phyloP scores from a whole-genome alignment of 2,797 vertebrate species.

The Sebastes steindachneri region DNA sequence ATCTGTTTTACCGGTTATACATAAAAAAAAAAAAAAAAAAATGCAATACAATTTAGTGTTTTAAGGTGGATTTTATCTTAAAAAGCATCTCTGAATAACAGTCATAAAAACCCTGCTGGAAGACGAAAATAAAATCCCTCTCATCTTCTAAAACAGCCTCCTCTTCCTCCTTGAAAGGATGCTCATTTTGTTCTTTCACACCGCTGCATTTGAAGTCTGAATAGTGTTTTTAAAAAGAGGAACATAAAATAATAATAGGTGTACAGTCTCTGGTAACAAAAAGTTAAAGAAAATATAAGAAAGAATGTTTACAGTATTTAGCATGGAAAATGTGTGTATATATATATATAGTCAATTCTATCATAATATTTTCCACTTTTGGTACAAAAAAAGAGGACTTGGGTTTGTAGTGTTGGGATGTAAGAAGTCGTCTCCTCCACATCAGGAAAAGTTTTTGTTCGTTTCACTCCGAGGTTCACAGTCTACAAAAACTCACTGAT shows the following conservation, averaged over 20 bases:
- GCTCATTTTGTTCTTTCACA: slow-evolving; percentile 27
- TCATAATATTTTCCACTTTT: slow-evolving; percentile 73
- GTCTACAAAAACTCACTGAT: slow-evolving; percentile 36
- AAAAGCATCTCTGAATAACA: neutral
- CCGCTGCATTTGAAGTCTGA: slow-evolving; percentile 9
- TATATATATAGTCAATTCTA: slow-evolving; percentile 50
- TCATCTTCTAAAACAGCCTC: slow-evolving; percentile 16
- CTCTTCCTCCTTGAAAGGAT: neutral
- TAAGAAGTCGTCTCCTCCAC: slow-evolving; percentile 17
- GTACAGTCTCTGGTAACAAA: slow-evolving; percentile 29
- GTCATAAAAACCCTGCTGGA: slow-evolving; percentile 6
- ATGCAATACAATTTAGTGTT: neutral
- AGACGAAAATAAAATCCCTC: slow-evolving; percentile 40
- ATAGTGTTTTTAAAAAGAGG: slow-evolving; percentile 29
- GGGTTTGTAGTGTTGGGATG: slow-evolving; percentile 58
- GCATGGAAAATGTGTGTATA: slow-evolving; percentile 59
- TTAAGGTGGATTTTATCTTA: slow-evolving; percentile 8
- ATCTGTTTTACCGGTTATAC: neutral
- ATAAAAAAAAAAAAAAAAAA: slow-evolving; percentile 8
- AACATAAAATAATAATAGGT: slow-evolving; percentile 4
- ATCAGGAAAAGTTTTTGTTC: slow-evolving; percentile 32
- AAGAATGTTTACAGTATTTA: slow-evolving; percentile 55
- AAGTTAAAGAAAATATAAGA: slow-evolving; percentile 10
- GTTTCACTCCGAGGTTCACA: slow-evolving; percentile 48
- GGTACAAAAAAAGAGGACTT: slow-evolving; percentile 64